These are phyloP conservation scores for Protobothrops flavoviridis DNA, from an alignment of 2,113 vertebrate genomes.

Conservation along the genomic window DNA sequence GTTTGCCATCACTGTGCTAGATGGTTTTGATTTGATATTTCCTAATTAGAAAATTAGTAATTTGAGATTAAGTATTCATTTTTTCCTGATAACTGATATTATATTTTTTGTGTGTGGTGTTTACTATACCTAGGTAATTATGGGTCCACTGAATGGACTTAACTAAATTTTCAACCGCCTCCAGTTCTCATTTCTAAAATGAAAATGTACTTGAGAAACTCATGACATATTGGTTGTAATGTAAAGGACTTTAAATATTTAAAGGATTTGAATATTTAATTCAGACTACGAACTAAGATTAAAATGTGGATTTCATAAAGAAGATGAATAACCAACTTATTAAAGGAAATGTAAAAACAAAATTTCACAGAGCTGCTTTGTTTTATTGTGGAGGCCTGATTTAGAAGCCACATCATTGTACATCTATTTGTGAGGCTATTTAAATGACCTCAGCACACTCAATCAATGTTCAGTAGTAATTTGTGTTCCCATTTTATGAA, in stretches of 20 bases:
- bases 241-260: constrained; percentile 1
- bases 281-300: background rate
- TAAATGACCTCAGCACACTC: background rate
- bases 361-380: background rate
- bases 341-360: background rate
- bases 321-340: background rate
- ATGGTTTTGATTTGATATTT: background rate
- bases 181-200: background rate
- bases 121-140: background rate
- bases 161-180: background rate
- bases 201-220: background rate
- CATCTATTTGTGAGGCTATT: background rate
- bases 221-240: background rate
- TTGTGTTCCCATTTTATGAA: background rate
- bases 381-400: background rate
- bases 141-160: background rate
- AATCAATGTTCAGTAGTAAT: background rate
- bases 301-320: constrained; percentile 14
- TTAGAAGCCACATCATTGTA: background rate
- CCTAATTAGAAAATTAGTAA: background rate
- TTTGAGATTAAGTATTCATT: background rate
- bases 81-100: no score
- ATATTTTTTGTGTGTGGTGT: background rate
- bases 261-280: constrained; percentile 12
- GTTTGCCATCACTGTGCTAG: background rate